Conservation (phyloP, 2,797 vertebrate species). For the Phyllotis vaccarum region DNA sequence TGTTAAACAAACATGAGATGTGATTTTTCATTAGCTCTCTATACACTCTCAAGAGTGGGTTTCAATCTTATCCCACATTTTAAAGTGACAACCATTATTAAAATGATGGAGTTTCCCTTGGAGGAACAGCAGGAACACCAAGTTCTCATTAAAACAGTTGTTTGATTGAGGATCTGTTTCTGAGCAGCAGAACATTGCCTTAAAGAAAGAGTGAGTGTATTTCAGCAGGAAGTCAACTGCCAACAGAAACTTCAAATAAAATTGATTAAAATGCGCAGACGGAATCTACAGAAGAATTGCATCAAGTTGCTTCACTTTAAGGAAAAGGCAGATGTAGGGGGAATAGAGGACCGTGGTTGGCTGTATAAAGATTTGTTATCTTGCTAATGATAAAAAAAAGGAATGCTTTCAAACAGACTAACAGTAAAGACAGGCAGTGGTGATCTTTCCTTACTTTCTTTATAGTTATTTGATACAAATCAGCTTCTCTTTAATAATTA, state of each 20-base stretch:
- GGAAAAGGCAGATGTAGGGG: neutral
- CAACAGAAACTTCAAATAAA: conserved; percentile 3
- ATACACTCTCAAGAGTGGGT: neutral
- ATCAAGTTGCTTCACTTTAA: conserved; percentile 18
- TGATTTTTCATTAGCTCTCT: conserved; percentile 45
- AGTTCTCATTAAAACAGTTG: conserved; percentile 57
- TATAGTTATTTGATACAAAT: neutral
- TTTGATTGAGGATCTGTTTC: conserved; percentile 35
- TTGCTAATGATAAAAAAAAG: conserved; percentile 33
- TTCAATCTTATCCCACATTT: conserved; percentile 4
- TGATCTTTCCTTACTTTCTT: neutral
- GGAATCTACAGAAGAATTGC: neutral
- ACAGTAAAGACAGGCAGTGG: neutral
- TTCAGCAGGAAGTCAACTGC: conserved; percentile 30
- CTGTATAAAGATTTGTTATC: conserved; percentile 45
- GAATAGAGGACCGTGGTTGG: neutral
- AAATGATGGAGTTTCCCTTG: conserved; percentile 40
- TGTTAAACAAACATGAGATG: conserved; percentile 38
- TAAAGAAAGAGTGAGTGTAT: conserved; percentile 5
- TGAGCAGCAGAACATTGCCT: conserved; percentile 16
- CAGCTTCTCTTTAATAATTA: neutral
- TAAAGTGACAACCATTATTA: conserved; percentile 56
- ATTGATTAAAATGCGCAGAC: conserved; percentile 18
- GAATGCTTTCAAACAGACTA: conserved; percentile 31
- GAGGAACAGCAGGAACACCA: conserved; percentile 9